Evolutionary conservation across 2,113 vertebrate species (phyloP).

Genomic region (Istiophorus platypterus): DNA sequence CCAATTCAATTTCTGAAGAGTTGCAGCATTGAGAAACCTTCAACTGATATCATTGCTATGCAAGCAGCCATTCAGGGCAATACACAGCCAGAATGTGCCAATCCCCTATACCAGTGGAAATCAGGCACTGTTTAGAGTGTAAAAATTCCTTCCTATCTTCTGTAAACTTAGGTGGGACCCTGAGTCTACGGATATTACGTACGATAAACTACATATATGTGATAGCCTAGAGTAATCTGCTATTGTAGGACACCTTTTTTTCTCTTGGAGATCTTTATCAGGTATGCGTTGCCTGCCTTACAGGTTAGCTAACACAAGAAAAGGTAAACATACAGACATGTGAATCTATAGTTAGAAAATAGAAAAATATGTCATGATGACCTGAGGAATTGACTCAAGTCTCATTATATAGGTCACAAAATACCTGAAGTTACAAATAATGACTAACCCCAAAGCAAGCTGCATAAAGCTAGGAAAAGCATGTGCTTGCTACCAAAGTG

Average conservation of each 20-base stretch:
- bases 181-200: conserved; percentile 17
- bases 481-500: conserved; percentile 5
- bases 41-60: conserved; percentile 32
- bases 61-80: conserved; percentile 10
- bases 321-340: neutral
- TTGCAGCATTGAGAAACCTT: conserved; percentile 55
- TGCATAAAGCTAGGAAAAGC: conserved; percentile 22
- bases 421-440: neutral
- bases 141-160: conserved; percentile 31
- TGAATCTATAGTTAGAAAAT: neutral
- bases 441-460: neutral
- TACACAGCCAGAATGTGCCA: conserved; percentile 13
- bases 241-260: neutral
- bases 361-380: neutral
- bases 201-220: conserved; percentile 1
- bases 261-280: neutral
- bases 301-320: neutral
- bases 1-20: conserved; percentile 23
- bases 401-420: conserved; percentile 5
- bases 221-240: neutral
- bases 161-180: conserved; percentile 5
- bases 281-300: neutral
- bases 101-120: neutral
- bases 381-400: neutral
- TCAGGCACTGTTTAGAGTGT: neutral